phyloP scores from a whole-genome alignment of 2,113 vertebrate species.

The Elgaria multicarinata region DNA sequence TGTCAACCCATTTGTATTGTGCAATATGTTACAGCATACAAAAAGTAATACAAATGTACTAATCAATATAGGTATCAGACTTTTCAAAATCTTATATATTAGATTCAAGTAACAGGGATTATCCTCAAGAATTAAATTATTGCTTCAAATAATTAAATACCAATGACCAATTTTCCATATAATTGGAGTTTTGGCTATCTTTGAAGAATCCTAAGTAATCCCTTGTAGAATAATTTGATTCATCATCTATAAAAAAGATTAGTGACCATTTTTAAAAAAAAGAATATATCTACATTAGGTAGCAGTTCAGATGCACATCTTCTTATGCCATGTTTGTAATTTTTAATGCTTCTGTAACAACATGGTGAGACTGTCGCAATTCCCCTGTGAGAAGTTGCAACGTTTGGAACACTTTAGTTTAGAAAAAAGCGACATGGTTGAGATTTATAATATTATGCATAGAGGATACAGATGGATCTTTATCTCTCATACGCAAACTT shows the following conservation, averaged over 20 bases:
- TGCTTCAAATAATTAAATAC: neutral
- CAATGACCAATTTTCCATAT: neutral
- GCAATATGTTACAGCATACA: neutral
- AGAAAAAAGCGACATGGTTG: neutral
- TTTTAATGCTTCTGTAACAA: neutral
- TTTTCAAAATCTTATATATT: neutral
- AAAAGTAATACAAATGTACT: neutral
- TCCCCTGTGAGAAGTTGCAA: neutral
- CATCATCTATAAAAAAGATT: neutral
- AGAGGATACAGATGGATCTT: no score
- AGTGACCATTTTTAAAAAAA: neutral
- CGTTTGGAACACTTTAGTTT: neutral
- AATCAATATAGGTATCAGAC: neutral
- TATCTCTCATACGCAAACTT: no score
- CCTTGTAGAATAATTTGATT: neutral
- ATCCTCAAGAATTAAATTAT: neutral
- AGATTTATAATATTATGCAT: neutral
- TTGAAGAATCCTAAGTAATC: neutral
- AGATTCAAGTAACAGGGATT: neutral
- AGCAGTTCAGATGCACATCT: neutral
- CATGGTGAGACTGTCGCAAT: neutral
- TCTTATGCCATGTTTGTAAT: neutral
- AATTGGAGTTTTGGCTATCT: neutral
- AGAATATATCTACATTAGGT: neutral
- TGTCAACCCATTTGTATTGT: neutral